Conservation (phyloP, 2,797 vertebrate genomes). For the Emys orbicularis region DNA sequence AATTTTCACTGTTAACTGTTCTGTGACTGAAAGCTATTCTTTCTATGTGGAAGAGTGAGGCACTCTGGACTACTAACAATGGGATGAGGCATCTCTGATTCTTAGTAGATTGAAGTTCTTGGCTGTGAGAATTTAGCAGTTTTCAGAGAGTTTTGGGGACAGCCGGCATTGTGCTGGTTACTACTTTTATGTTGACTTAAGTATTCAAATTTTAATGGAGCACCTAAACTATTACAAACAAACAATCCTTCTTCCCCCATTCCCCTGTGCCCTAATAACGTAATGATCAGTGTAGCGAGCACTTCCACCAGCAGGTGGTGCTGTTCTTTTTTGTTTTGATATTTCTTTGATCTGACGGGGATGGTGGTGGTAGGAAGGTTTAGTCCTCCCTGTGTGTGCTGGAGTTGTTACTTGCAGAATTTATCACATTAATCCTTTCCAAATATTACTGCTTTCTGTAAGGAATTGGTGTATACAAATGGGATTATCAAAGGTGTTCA, state of each 20-base stretch:
- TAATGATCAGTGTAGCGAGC: background rate
- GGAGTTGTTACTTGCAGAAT: background rate
- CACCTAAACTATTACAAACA: background rate
- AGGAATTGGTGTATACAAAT: background rate
- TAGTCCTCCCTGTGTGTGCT: background rate
- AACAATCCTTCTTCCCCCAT: background rate
- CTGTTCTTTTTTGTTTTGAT: background rate
- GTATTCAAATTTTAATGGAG: background rate
- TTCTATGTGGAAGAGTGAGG: rapidly evolving
- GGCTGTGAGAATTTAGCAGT: background rate
- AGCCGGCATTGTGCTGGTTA: background rate
- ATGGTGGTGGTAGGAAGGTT: background rate
- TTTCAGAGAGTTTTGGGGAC: background rate
- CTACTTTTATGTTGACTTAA: background rate
- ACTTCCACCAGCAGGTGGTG: background rate
- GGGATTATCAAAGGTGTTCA: background rate
- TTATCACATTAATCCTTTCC: background rate
- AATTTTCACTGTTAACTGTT: background rate
- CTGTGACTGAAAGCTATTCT: background rate
- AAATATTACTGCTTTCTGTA: background rate
- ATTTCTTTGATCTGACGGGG: background rate
- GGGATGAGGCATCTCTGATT: background rate
- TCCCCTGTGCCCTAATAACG: background rate
- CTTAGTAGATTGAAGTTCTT: background rate
- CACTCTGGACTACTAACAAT: background rate